Conservation (phyloP, 2,797 vertebrate genomes). For the Eidolon dupreanum region DNA sequence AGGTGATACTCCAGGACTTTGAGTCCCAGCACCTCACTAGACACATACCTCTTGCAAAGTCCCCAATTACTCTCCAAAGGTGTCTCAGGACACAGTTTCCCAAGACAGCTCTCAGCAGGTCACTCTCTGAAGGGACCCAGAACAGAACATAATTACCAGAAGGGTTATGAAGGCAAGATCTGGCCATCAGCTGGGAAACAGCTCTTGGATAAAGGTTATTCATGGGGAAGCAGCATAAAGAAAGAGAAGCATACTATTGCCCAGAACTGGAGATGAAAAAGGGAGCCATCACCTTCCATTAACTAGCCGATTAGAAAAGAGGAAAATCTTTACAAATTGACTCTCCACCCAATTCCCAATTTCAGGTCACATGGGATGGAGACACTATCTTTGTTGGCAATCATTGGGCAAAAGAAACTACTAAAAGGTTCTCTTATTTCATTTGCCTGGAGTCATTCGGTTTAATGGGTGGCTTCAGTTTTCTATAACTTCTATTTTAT, state of each 20-base stretch:
- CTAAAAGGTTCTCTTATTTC: not conserved
- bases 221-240: not conserved
- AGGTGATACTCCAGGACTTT: not conserved
- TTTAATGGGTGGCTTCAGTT: not conserved
- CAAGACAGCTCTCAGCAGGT: not conserved
- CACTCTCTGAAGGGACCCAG: not conserved
- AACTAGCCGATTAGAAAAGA: not conserved
- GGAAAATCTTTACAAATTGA: not conserved
- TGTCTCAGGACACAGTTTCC: not conserved
- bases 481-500: not conserved
- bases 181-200: not conserved
- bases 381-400: not conserved
- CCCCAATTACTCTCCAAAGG: not conserved
- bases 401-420: not conserved
- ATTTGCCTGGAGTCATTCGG: not conserved
- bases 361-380: not conserved
- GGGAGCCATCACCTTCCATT: not conserved
- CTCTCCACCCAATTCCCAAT: not conserved
- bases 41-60: not conserved
- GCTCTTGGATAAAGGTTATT: not conserved
- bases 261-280: not conserved
- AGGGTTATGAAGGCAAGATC: not conserved
- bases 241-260: not conserved
- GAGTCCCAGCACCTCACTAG: not conserved
- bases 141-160: not conserved